Base-by-base conservation (phyloP, 2,113 vertebrate genomes). In the Strix uralensis region DNA sequence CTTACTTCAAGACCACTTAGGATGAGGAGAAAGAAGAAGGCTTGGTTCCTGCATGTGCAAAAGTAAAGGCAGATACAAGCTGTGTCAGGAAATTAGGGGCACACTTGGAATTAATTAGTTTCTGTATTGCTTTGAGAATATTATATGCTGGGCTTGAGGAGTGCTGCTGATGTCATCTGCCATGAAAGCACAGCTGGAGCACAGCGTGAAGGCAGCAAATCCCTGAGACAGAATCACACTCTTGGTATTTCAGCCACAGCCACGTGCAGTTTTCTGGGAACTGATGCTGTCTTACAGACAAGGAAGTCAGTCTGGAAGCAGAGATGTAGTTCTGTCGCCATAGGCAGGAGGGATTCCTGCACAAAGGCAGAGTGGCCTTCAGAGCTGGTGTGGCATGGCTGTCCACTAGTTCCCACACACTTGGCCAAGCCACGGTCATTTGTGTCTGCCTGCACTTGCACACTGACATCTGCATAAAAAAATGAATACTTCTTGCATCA, bases 101-200 rank as follows among this genome's bases (percentile, higher is more conserved):
- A 90, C 94, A 94, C 92, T 95, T 97, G 96, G 94, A 97, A 97
- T 97, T 96, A 95, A 95, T 97, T 97, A 96, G 92, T 96, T 96
- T 94, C 95, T 94, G 86, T 87, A 78, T 93, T 90, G 73, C 88
- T 92, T 96, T 91, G 51, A 84, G 86, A 82, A 78, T 91, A 83
- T 91, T 83, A 27, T 74, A 59, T 49, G 30, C 88, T 86, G 79
- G 38, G 54, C 86, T 95, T 47, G 75, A 82, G 67, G 71, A 71
- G 73, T 62, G 59, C 86, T 96, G 91, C 71, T 94, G 93, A 90
- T 94, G 77, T 97, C 92, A 90, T 94, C 49, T 90, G 81, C 91
- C 94, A 66, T 51, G 88, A 95, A 96, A 82, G 75, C 71, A 90
- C 91, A 97, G 93, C 93, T 97, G 94, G 92, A 91, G 44, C 5